phyloP scores from a whole-genome alignment of 2,888 invertebrate species.

The Odontothrips loti region DNA sequence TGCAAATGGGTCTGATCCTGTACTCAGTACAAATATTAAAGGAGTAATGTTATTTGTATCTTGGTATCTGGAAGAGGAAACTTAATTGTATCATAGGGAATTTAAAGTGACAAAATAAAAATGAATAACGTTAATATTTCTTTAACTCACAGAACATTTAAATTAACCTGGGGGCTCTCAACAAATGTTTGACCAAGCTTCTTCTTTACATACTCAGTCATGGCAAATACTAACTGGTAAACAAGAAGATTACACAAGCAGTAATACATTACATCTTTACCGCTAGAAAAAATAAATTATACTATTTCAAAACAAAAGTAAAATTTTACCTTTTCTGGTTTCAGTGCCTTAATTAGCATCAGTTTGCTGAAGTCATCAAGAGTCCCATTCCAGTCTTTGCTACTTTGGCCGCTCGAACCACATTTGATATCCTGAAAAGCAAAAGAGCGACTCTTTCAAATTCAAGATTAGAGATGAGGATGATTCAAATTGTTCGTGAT shows the following conservation, averaged over 20 bases:
- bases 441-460: slow-evolving; percentile 25
- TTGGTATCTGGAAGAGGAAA: slow-evolving; percentile 66
- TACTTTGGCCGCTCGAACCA: slow-evolving; percentile 45
- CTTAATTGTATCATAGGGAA: slow-evolving; percentile 66
- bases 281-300: slow-evolving; percentile 11
- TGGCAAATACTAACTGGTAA: slow-evolving; percentile 62
- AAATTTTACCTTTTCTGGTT: slow-evolving; percentile 62
- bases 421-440: slow-evolving; percentile 56
- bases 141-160: slow-evolving; percentile 57
- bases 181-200: slow-evolving; percentile 76
- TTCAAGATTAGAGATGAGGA: too few relatives aligned
- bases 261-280: neutral
- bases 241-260: slow-evolving; percentile 14
- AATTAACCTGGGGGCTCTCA: slow-evolving; percentile 71
- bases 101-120: slow-evolving; percentile 42
- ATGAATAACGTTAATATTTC: slow-evolving; percentile 1
- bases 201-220: slow-evolving; percentile 71
- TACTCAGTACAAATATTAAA: slow-evolving; percentile 78
- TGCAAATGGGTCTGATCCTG: slow-evolving; percentile 84
- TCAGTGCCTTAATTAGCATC: slow-evolving; percentile 69
- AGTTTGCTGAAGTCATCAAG: slow-evolving; percentile 53
- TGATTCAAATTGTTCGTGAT: neutral
- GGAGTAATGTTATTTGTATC: slow-evolving; percentile 71
- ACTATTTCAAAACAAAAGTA: neutral
- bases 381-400: slow-evolving; percentile 41